These are phyloP conservation scores for Alces alces DNA, from an alignment of 2,113 vertebrate species.

Conservation along the genomic window DNA sequence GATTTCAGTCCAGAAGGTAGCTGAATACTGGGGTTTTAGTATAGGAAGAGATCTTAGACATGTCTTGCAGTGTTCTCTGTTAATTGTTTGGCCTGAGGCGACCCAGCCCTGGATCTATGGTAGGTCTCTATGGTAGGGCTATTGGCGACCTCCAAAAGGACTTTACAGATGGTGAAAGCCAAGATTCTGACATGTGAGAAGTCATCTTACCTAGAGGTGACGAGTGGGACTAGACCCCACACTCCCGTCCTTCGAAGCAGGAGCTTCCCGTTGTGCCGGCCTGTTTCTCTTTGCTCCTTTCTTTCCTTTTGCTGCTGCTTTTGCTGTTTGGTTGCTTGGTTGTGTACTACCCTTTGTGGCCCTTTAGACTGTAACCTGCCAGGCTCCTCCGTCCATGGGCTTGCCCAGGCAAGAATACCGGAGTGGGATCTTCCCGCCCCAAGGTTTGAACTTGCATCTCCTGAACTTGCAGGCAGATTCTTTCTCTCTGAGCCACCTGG, in stretches of 20 bases:
- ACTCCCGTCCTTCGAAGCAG: rapidly evolving
- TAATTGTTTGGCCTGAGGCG: neutral
- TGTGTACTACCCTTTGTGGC: neutral
- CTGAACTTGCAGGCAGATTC: neutral
- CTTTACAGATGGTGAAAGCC: neutral
- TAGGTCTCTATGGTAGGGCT: neutral
- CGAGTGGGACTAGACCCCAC: rapidly evolving
- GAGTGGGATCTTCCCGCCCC: neutral
- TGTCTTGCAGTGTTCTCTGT: too few relatives aligned
- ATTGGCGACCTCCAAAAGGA: neutral
- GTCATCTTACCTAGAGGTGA: too few relatives aligned
- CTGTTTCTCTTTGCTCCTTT: neutral
- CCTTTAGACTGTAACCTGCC: neutral
- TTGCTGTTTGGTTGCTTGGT: neutral
- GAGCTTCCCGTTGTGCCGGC: neutral
- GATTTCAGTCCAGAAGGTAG: neutral
- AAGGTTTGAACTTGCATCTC: neutral
- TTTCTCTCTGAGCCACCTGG: neutral
- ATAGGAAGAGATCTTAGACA: neutral
- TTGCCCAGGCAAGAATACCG: neutral
- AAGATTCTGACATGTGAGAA: neutral
- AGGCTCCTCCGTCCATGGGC: neutral
- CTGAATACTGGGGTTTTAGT: neutral
- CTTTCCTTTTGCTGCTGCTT: neutral
- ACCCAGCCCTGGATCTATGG: neutral